phyloP scores from a whole-genome alignment of 2,888 invertebrate species.

The Agrotis puta region DNA sequence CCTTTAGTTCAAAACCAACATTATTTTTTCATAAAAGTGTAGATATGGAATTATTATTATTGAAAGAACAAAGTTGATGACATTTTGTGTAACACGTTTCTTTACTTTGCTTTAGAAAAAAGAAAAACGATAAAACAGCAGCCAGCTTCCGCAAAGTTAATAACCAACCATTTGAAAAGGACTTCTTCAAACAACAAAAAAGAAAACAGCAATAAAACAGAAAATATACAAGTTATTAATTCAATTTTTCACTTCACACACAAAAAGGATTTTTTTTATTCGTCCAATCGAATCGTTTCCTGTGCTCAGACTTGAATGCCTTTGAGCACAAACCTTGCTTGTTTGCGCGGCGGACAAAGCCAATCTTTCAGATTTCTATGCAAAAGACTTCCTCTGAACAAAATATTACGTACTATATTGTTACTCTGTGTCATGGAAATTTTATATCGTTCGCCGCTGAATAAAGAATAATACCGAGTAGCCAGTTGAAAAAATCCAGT shows the following conservation, averaged over 20 bases:
- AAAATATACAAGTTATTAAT: constrained; percentile 51
- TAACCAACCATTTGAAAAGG: constrained; percentile 9
- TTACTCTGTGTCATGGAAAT: constrained; percentile 84
- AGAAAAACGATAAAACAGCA: background rate
- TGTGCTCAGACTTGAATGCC: constrained; percentile 72
- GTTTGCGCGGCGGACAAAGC: constrained; percentile 85
- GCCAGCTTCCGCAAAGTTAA: background rate
- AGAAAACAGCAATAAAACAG: constrained; percentile 21
- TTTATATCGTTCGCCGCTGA: constrained; percentile 72
- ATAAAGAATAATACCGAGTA: constrained; percentile 74
- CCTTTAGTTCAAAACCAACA: constrained; percentile 50
- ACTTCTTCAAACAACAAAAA: constrained; percentile 13
- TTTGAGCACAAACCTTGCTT: constrained; percentile 81
- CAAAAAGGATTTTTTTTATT: constrained; percentile 62
- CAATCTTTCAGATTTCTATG: constrained; percentile 84
- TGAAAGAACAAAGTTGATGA: background rate
- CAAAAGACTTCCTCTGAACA: constrained; percentile 80
- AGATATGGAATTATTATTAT: background rate
- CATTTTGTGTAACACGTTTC: too few relatives aligned
- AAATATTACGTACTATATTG: constrained; percentile 82
- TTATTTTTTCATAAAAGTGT: constrained; percentile 6
- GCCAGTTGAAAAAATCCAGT: constrained; percentile 72
- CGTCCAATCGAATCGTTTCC: constrained; percentile 73
- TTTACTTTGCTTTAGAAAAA: background rate
- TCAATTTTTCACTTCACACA: constrained; percentile 42